phyloP scores from a whole-genome alignment of 2,797 vertebrate genomes.

The Chloroceryle amazona region DNA sequence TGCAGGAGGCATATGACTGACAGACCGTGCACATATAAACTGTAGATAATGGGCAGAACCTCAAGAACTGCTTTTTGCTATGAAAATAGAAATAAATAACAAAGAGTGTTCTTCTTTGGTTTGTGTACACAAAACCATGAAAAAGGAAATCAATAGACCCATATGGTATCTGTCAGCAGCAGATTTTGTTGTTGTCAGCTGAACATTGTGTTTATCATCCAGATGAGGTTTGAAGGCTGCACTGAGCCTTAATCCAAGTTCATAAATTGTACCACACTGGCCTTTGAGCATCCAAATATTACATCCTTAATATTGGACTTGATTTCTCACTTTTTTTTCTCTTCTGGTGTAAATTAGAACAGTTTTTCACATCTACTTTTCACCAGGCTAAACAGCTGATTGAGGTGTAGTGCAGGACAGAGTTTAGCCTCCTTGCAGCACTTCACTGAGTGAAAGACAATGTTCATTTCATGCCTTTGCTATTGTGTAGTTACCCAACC shows the following conservation, averaged over 20 bases:
- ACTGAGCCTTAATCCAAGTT: neutral
- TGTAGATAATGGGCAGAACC: neutral
- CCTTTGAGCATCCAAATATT: neutral
- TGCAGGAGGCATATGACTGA: neutral
- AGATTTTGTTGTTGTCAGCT: neutral
- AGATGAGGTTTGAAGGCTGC: neutral
- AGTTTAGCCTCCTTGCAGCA: neutral
- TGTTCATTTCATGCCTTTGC: neutral
- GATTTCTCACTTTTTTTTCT: neutral
- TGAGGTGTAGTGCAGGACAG: neutral
- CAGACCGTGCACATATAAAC: neutral
- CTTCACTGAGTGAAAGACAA: neutral
- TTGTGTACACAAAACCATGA: neutral
- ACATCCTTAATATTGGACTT: neutral
- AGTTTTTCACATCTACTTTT: neutral
- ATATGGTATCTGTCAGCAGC: neutral
- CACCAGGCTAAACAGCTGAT: neutral
- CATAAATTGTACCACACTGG: neutral
- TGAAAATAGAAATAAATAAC: neutral
- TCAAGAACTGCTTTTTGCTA: neutral
- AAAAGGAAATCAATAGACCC: neutral
- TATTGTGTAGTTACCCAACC: fast-evolving
- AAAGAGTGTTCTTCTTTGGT: neutral
- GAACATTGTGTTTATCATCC: neutral
- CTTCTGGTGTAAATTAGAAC: neutral